Base-by-base conservation (phyloP, 2,113 vertebrate species). In the Pterocles orientalis region DNA sequence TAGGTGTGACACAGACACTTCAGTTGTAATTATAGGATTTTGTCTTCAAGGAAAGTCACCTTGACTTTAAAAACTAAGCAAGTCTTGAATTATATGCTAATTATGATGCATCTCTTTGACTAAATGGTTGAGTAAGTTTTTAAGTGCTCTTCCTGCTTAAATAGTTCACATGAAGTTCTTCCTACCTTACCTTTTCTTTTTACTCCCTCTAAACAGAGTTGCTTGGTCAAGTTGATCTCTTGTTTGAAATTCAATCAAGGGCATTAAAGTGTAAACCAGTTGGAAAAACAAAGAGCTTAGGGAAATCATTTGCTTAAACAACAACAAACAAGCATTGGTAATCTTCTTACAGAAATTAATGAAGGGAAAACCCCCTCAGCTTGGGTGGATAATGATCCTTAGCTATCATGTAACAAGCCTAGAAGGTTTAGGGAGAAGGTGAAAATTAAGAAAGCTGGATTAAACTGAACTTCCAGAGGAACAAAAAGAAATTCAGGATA, bases 261-360 rank as follows among this genome's bases (percentile, higher is more conserved):
- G 99, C 98, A 99, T 99, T 99, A 99, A 99, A 99, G 99, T 99
- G 99, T 99, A 99, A 99, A 99, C 98, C 99, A 98, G 98, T 99
- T 99, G 99, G 98, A 99, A 99, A 99, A 99, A 99, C 99, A 99
- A 99, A 99, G 98, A 98, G 99, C 98, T 99, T 99, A 99, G 98
- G 99, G 98, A 99, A 99, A 99, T 99, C 98, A 99, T 99, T 99
- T 99, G 98, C 98, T 98, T 99, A 98, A 99, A 99, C 99, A 99
- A 99, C 99, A 99, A 99, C 99, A 99, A 99, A 99, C 98, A 98
- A 99, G 98, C 97, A 93, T 97, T 98, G 92, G 98, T 99, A 99
- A 99, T 99, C 99, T 99, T 98, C 99, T 99, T 99, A 99, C 98
- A 98, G 99, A 99, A 99, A 99, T 99, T 99, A 99, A 99, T 99